These are phyloP conservation scores for Hirtodrosophila cameraria DNA, from an alignment of 2,888 invertebrate species.

Conservation along the genomic window DNA sequence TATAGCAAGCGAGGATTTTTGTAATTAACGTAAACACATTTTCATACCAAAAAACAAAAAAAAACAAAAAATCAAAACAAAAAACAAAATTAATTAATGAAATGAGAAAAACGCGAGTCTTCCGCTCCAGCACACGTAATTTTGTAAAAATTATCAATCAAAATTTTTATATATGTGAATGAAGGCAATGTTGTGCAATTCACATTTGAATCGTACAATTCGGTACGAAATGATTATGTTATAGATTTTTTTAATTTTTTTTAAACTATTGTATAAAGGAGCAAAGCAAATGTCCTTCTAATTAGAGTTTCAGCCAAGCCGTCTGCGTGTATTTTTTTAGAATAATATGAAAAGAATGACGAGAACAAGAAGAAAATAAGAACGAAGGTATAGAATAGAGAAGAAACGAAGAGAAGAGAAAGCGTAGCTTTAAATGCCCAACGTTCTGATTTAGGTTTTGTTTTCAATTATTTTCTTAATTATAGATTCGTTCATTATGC, in stretches of 20 bases:
- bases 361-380: neutral
- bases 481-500: slow-evolving; percentile 34
- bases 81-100: too few species aligned
- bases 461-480: slow-evolving; percentile 35
- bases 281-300: slow-evolving; percentile 35
- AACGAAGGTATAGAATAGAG: slow-evolving; percentile 18
- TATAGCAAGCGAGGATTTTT: slow-evolving; percentile 38
- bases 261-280: slow-evolving; percentile 37
- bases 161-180: slow-evolving; percentile 54
- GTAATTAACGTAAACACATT: slow-evolving; percentile 48
- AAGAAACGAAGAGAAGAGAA: slow-evolving; percentile 30
- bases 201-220: slow-evolving; percentile 47
- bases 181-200: slow-evolving; percentile 39
- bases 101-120: slow-evolving; percentile 56
- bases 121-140: slow-evolving; percentile 59
- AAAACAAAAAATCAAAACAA: slow-evolving; percentile 16
- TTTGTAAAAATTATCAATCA: slow-evolving; percentile 45
- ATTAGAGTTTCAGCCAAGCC: slow-evolving; percentile 48
- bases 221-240: slow-evolving; percentile 38
- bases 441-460: slow-evolving; percentile 31
- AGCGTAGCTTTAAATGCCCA: slow-evolving; percentile 63
- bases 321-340: slow-evolving; percentile 51
- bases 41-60: slow-evolving; percentile 51
- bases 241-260: slow-evolving; percentile 41
- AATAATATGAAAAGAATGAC: slow-evolving; percentile 17